Base-by-base conservation (phyloP, 1,140 invertebrate species). In the Drosophila equinoxialis region DNA sequence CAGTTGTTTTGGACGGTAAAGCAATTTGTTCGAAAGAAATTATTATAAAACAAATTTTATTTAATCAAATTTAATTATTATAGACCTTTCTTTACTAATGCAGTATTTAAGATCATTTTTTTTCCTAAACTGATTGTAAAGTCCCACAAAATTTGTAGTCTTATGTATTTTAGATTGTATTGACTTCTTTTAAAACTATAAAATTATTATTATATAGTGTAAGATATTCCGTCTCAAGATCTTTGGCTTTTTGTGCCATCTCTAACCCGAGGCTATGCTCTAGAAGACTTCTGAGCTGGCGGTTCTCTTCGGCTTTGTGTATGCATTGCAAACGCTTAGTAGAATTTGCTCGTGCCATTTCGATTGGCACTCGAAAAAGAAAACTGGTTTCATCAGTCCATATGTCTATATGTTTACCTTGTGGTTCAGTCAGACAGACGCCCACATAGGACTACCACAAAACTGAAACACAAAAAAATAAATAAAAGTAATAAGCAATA, bases 271-370 rank as follows among this genome's bases (percentile, higher is more conserved):
- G 45, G 17, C 20, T 58, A 59, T 65, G 63, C 76, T 79, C 73
- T 79, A 79, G 72, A 66, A 66, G 63, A 17, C 62, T 71, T 68
- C 66, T 61, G 69, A 76, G 61, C 66, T 73, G 41, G 20, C 60
- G 13, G 42, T 37, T 65, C 64, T 68, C 61, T 57, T 14, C 30
- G 45, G 42, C 23, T 39, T 39, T 39, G 10, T 13, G 37, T 39
- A 11, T 39, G 11, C 3, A 65, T 39, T 86, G 80, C 77, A 87
- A 57, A 74, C 69, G 57, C 70, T 77, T 71, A 79, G 72, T 67
- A 60, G 77, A 86, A 83, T 83, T 76, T 79, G 69, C 57, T 68
- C 70, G 68, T 71, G 83, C 60, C 64, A 79, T 76, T 84, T 76
- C 76, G 63, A 68, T 73, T 51, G 39, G 37, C 69, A 79, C 58